Evolutionary conservation across 1,140 invertebrate species (phyloP).

Genomic region (Drosophila novamexicana): DNA sequence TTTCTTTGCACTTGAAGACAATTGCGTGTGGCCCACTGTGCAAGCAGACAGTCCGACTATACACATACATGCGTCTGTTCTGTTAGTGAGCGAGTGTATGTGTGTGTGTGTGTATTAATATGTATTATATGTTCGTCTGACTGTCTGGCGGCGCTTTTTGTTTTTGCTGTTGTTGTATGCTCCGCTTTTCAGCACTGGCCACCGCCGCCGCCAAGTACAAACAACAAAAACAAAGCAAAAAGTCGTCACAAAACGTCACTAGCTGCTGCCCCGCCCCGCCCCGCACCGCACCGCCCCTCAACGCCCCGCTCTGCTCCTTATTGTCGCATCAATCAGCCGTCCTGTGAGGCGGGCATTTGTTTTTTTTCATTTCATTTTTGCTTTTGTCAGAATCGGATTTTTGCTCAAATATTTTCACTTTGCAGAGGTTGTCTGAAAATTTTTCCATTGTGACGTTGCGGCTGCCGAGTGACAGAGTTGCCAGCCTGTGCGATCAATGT

Average conservation of each 20-base stretch:
- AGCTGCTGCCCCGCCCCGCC: slow-evolving; percentile 15
- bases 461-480: slow-evolving; percentile 12
- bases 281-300: not conserved
- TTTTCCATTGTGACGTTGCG: slow-evolving; percentile 42
- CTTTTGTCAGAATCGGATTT: slow-evolving; percentile 40
- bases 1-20: slow-evolving; percentile 67
- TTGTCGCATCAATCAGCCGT: slow-evolving; percentile 62
- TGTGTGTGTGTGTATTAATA: slow-evolving; percentile 23
- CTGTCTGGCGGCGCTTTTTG: slow-evolving; percentile 66
- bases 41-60: slow-evolving; percentile 44
- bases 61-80: slow-evolving; percentile 23
- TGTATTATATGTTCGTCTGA: slow-evolving; percentile 68
- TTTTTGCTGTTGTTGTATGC: slow-evolving; percentile 52
- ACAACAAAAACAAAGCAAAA: slow-evolving; percentile 59
- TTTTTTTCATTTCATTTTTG: slow-evolving; percentile 5
- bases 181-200: slow-evolving; percentile 67
- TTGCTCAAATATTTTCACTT: slow-evolving; percentile 68
- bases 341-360: not conserved
- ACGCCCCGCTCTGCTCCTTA: not conserved
- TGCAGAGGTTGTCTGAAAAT: slow-evolving; percentile 35
- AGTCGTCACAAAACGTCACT: slow-evolving; percentile 69
- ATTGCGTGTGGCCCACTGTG: slow-evolving; percentile 70
- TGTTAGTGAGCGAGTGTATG: slow-evolving; percentile 7
- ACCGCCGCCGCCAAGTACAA: slow-evolving; percentile 34
- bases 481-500: slow-evolving; percentile 30